Evolutionary conservation across 2,888 invertebrate species (phyloP), one percentile per base, ranked within the genome.

Genomic region (Hylaea fasciaria): DNA sequence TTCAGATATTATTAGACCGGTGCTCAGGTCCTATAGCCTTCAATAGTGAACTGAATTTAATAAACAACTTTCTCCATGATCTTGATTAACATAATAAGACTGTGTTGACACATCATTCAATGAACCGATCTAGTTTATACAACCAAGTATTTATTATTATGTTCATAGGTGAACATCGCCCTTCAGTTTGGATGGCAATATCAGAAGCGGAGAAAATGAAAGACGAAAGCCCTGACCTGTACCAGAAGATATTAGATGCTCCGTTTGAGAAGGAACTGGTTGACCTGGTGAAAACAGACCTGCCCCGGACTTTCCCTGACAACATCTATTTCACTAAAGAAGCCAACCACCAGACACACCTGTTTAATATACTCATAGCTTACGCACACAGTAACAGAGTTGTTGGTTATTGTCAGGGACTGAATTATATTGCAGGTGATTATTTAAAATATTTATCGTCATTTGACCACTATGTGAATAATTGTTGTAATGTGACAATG

Each of bases 351-450:
- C 95, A 96, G 69, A 93, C 94, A 64, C 95, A 97, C 74, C 90
- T 98, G 49, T 97, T 95, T 76, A 96, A 97, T 85, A 95, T 98
- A 76, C 93, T 98, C 62, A 94, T 96, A 72, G 97, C 98, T 1
- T 97, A 97, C 87, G 98, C 97, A 55, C 96, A 97, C 80, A 96
- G 96, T 78, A 98, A 98, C 86, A 94, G 94, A 73, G 95, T 94
- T 58, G 96, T 98, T 74, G 98, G 98, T 32, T 98, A 98, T 85
- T 98, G 98, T 80, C 98, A 98, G 94, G 98, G 98, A 50, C 90
- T 98, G 65, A 98, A 98, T 90, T 98, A 98, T 83, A 96, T 98
- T 74, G 97, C 97, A 78, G 95, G 95, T 89, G 77, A 73, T 77
- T 70, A 59, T 58, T 53, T 47, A 43, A 40, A 32, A 13, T 17